Evolutionary conservation across 2,797 vertebrate species (phyloP).

Genomic region (Crypturellus tataupa): DNA sequence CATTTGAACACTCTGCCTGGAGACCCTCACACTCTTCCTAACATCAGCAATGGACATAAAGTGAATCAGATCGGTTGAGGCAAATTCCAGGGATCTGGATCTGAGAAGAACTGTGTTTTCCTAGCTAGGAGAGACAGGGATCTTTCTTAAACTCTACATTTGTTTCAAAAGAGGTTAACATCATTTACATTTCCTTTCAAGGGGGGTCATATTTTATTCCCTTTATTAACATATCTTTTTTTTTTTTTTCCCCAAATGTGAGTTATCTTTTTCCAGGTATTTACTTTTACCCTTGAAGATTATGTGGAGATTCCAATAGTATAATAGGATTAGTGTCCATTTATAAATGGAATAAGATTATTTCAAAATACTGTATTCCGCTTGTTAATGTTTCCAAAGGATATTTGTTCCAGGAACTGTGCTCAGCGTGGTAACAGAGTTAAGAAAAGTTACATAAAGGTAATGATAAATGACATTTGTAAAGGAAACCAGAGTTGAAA

Average conservation of each 20-base stretch:
- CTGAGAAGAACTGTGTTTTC: not conserved
- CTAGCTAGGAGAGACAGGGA: not conserved
- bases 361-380: constrained; percentile 30
- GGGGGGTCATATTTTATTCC: not conserved
- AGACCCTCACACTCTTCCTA: rapidly evolving
- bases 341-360: constrained; percentile 16
- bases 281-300: constrained; percentile 24
- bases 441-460: constrained; percentile 22
- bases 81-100: not conserved
- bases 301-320: not conserved
- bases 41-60: not conserved
- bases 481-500: constrained; percentile 34
- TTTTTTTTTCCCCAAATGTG: not conserved
- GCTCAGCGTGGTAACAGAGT: constrained; percentile 44
- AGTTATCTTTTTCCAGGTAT: not conserved
- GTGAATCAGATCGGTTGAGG: not conserved
- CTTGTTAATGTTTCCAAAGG: not conserved
- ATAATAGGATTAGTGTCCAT: not conserved
- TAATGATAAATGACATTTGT: constrained; percentile 56
- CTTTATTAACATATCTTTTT: not conserved
- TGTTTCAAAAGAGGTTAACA: not conserved
- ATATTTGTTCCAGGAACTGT: constrained; percentile 33
- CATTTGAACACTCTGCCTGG: not conserved
- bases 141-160: not conserved
- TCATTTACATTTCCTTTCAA: not conserved